Base-by-base conservation (phyloP, 2,888 invertebrate species). In the Drosophila anomalipes region DNA sequence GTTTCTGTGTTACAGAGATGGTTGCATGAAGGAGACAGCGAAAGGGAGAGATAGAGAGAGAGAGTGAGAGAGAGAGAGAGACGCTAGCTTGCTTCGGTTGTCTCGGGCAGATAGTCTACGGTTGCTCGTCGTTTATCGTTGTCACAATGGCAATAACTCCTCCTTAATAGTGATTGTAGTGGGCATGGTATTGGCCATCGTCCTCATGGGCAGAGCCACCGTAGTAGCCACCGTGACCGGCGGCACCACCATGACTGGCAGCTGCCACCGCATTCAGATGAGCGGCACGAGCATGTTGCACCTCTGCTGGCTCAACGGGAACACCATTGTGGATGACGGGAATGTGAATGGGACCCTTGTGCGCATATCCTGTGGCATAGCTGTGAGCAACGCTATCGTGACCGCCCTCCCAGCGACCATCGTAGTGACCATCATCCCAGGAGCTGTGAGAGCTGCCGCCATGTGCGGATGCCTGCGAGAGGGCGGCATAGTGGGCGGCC, bases 261-360 rank as follows among this genome's bases (percentile, higher is more conserved):
- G 93, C 92, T 16, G 93, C 92, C 66, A 93, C 73, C 4, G 93
- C 93, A 39, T 89, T 93, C 63, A 93, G 89, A 69, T 93, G 93
- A 22, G 93, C 93, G 67, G 93, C 93, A 72, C 93, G 93, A 19
- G 93, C 94, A 44, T 93, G 93, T 81, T 94, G 94, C 44, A 94
- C 94, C 91, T 94, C 94, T 12, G 94, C 94, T 35, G 94, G 94
- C 86, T 94, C 94, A 10, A 94, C 91, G 57, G 94, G 94, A 39
- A 94, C 93, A 62, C 94, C 94, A 71, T 94, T 94, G 68, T 93
- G 93, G 79, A 94, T 94, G 70, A 94, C 92, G 52, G 94, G 94
- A 72, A 94, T 93, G 74, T 94, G 94, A 57, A 93, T 92, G 68
- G 94, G 93, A 66, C 94, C 94, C 61, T 89, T 85, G 61, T 93